Base-by-base conservation (phyloP, 2,888 invertebrate genomes). In the Polia nebulosa region DNA sequence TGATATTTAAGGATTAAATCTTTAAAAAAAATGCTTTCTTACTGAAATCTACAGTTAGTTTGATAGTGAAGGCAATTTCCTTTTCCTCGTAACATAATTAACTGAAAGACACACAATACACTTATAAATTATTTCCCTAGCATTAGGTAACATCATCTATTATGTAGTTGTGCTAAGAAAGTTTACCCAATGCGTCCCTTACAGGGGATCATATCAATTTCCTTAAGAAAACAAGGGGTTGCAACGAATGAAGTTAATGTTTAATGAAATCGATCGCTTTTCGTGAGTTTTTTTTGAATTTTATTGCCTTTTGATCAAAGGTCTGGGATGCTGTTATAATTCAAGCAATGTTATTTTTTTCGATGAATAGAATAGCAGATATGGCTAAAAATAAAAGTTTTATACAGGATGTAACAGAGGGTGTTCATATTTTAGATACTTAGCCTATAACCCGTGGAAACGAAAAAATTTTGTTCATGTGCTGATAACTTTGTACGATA, bases 191-290 rank as follows among this genome's bases (percentile, higher is more conserved):
- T 90, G 90, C 88, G 83, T 82, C 85, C 75, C 87, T 74, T 73
- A 81, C 86, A 80, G 61, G 76, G 90, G 89, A 87, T 87, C 87
- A 81, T 86, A 78, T 85, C 93, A 93, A 94, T 93, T 94, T 91
- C 87, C 91, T 89, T 91, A 83, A 86, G 88, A 94, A 90, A 95
- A 94, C 93, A 95, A 93, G 93, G 93, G 94, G 92, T 89, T 89
- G 88, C 80, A 82, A 82, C 78, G 84, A 87, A 87, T 83, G 83
- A 78, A 83, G 83, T 92, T 78, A 91, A 92, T 90, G 85, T 90
- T 88, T 91, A 90, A 89, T 85, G 78, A 66, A 77, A 83, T 85
- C 80, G 81, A 87, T 87, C 51, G 44, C 25, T 69, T 62, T 64
- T 53, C 47, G 8, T 39, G 57, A 59, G 20, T 29, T 64, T 72